phyloP scores from a whole-genome alignment of 2,113 vertebrate genomes.

The Orycteropus afer region DNA sequence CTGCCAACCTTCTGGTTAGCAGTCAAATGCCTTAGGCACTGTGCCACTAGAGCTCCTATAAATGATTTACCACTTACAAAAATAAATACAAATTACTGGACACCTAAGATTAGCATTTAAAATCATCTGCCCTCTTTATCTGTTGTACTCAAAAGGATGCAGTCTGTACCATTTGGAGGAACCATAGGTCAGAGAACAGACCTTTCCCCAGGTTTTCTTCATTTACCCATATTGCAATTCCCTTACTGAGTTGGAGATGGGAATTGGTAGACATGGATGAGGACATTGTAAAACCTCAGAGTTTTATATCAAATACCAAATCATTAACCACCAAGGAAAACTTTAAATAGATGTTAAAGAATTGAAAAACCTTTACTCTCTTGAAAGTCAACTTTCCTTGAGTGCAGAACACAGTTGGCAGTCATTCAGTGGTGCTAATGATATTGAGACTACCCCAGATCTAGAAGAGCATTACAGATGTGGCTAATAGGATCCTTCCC shows the following conservation, averaged over 20 bases:
- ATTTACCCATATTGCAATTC: conserved; percentile 66
- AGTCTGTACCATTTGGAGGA: background rate
- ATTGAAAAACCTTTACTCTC: conserved; percentile 68
- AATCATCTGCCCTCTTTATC: background rate
- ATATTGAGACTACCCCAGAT: conserved; percentile 66
- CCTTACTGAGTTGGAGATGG: background rate
- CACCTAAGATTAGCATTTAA: background rate
- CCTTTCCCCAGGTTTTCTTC: conserved; percentile 57
- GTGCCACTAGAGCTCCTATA: too few species aligned
- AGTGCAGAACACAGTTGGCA: conserved; percentile 62
- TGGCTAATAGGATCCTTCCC: conserved; percentile 40
- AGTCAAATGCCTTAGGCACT: too few species aligned
- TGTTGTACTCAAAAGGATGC: background rate
- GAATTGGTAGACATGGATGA: conserved; percentile 49
- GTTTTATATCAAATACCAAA: conserved; percentile 75
- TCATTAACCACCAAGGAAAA: conserved; percentile 73
- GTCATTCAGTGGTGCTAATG: conserved; percentile 38
- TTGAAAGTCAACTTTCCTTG: conserved; percentile 64
- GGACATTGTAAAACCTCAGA: conserved; percentile 71
- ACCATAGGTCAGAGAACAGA: conserved; percentile 19
- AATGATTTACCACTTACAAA: background rate
- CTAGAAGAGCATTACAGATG: conserved; percentile 27
- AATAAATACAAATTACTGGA: background rate
- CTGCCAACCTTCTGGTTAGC: too few species aligned
- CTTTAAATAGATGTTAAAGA: conserved; percentile 71